Evolutionary conservation across 2,113 vertebrate species (phyloP).

Genomic region (Gymnobelideus leadbeateri): DNA sequence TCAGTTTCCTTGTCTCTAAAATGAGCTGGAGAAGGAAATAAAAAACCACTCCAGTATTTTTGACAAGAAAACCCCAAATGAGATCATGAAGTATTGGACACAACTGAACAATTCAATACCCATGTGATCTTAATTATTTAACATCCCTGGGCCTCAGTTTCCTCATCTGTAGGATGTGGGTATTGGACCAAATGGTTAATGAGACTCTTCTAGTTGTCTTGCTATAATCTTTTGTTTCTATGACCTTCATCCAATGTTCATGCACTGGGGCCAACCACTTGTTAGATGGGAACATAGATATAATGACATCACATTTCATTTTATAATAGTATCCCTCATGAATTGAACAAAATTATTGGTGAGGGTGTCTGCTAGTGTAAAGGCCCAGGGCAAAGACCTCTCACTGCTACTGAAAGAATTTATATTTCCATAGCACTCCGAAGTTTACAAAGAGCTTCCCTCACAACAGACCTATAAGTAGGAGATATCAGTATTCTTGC

Average conservation of each 20-base stretch:
- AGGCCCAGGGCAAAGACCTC: background rate
- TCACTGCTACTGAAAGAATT: background rate
- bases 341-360: background rate
- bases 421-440: background rate
- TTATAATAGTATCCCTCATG: background rate
- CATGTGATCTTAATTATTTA: background rate
- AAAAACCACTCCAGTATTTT: background rate
- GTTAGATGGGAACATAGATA: background rate
- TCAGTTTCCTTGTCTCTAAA: background rate
- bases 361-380: background rate
- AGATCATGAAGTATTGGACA: background rate
- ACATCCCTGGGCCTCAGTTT: background rate
- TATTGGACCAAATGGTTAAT: background rate
- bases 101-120: background rate
- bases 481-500: background rate
- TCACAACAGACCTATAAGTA: background rate
- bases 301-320: background rate
- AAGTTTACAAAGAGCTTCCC: background rate
- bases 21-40: background rate
- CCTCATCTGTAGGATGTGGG: background rate
- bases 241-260: background rate
- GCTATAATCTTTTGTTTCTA: background rate
- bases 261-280: background rate
- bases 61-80: background rate
- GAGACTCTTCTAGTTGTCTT: background rate